phyloP scores from a whole-genome alignment of 2,888 invertebrate species.

The Cataglyphis rosenhaueri region DNA sequence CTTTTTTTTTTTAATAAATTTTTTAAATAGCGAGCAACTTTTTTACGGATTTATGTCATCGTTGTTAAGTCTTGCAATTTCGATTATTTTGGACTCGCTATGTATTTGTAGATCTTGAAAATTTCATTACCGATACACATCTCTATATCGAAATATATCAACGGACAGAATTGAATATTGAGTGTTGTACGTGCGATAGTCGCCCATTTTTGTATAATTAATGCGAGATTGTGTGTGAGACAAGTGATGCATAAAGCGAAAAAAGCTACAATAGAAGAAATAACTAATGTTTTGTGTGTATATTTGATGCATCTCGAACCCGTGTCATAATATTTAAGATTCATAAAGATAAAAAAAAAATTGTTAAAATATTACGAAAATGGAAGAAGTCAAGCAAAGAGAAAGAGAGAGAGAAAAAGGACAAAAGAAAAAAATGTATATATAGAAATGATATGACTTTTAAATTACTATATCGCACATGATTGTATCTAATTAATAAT shows the following conservation, averaged over 20 bases:
- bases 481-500: slow-evolving; percentile 83
- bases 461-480: slow-evolving; percentile 81
- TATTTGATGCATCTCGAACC: slow-evolving; percentile 54
- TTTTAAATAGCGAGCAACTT: slow-evolving; percentile 45
- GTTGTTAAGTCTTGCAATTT: slow-evolving; percentile 28
- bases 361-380: slow-evolving; percentile 61
- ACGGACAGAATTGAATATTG: slow-evolving; percentile 37
- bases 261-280: slow-evolving; percentile 40
- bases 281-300: slow-evolving; percentile 54
- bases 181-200: slow-evolving; percentile 29
- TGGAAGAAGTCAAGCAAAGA: slow-evolving; percentile 47
- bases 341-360: slow-evolving; percentile 45
- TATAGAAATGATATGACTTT: slow-evolving; percentile 79
- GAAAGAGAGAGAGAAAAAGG: not conserved
- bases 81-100: slow-evolving; percentile 22
- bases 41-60: slow-evolving; percentile 2
- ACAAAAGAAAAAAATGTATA: slow-evolving; percentile 78
- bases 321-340: slow-evolving; percentile 58
- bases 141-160: slow-evolving; percentile 42
- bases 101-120: slow-evolving; percentile 8
- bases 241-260: slow-evolving; percentile 12
- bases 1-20: slow-evolving; percentile 44
- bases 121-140: slow-evolving; percentile 46
- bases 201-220: slow-evolving; percentile 51
- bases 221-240: slow-evolving; percentile 7